Conservation (phyloP, 2,888 invertebrate genomes). For the Cryptosula pallasiana region DNA sequence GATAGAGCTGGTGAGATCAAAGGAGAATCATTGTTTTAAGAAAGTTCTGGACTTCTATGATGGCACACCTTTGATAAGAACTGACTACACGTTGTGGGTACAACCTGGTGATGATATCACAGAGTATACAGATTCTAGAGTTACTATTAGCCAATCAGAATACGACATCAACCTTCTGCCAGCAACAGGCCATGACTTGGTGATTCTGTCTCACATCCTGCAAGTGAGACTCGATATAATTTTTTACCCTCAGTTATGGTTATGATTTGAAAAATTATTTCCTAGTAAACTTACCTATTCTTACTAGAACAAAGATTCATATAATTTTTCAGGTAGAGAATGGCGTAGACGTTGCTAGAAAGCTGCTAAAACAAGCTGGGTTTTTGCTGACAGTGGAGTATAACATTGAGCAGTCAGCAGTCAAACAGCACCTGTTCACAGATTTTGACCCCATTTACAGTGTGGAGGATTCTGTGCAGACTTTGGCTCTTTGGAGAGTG, state of each 20-base stretch:
- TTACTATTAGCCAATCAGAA: background rate
- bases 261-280: no score
- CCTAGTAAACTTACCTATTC: no score
- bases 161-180: background rate
- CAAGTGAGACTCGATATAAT: no score
- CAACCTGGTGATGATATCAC: background rate
- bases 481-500: background rate
- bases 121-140: background rate
- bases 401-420: background rate
- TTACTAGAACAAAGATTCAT: no score
- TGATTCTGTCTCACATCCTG: background rate
- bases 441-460: slow-evolving; percentile 7
- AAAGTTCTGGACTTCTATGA: slow-evolving; percentile 7
- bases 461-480: background rate
- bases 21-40: background rate
- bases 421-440: background rate
- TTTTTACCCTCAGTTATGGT: no score
- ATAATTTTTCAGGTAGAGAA: background rate
- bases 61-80: background rate
- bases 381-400: background rate
- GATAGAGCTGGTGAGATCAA: slow-evolving; percentile 59
- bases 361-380: background rate
- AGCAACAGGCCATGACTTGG: background rate
- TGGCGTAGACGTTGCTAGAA: background rate
- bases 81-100: background rate